Evolutionary conservation across 2,797 vertebrate species (phyloP), one percentile per base, ranked within the genome.

Genomic region (Micropoecilia bifurca): DNA sequence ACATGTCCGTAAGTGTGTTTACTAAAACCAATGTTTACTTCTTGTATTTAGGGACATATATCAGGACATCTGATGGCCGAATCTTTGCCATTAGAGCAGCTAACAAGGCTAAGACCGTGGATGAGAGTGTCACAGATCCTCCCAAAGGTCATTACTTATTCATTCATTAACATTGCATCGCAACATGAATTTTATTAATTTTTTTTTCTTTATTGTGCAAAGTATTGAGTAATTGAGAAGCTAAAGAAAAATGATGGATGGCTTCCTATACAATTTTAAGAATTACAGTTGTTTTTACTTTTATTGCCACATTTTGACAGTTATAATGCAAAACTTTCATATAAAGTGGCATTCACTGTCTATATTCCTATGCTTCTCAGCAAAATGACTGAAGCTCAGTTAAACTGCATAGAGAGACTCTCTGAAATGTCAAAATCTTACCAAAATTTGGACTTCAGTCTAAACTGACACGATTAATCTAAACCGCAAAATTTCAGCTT

Each of bases 81-180:
- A 99, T 99, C 90, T 99, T 98, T 94, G 98, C 98, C 75, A 97
- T 99, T 88, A 96, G 97, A 89, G 97, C 97, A 30, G 97, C 97
- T 75, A 96, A 96, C 86, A 98, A 97, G 91, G 90, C 95, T 28
- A 98, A 97, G 90, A 91, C 90, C 71, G 90, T 87, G 7, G 97
- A 97, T 75, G 96, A 97, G 80, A 95, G 92, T 63, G 7, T 84
- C 78, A 92, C 93, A 87, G 90, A 92, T 39, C 92, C 95, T 89
- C 94, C 96, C 90, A 96, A 96, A 96, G 97, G 95, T 95, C 75
- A 16, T 63, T 41, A 46, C 12, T 48, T 45, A 72, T n/a, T 25
- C 28, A 69, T 25, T 25, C 33, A 39, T 39, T 16, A 22, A 68
- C 36, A 41, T 61, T 33, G 36, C 20, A 4, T 25, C 39, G 5